Evolutionary conservation across 2,797 vertebrate species (phyloP), one percentile per base, ranked within the genome.

Genomic region (Pseudochirops cupreus): DNA sequence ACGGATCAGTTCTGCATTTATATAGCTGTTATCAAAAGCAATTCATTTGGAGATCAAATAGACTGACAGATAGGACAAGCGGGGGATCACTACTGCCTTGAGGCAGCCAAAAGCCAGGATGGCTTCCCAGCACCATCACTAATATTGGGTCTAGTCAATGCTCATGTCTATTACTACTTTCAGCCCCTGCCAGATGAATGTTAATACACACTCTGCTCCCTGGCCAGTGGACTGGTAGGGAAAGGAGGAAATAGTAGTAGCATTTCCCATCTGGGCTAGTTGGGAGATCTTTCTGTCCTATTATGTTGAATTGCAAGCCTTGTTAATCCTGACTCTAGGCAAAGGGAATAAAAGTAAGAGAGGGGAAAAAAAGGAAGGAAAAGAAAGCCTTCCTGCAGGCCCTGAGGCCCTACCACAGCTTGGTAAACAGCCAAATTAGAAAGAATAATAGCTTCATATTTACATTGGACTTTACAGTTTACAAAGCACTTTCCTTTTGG

Each of bases 1-100:
- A 98, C 97, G 98, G 99, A 99, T 99, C 98, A 97, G 98, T 98
- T 99, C 98, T 99, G 99, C 99, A 99, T 99, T 99, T 99, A 99
- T 99, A 99, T 99, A 99, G 98, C 99, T 99, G 98, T 99, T 99
- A 99, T 99, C 99, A 99, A 99, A 99, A 99, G 99, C 99, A 99
- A 99, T 99, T 99, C 99, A 99, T 99, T 99, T 99, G 99, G 98
- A 99, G 99, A 99, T 99, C 99, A 99, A 99, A 99, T 99, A 99
- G 99, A 99, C 99, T 99, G 99, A 99, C 99, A 99, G 99, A 99
- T 99, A 99, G 99, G 99, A 99, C 99, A 99, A 98, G 99, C 99
- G 98, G 98, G 98, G 98, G 98, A 99, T 99, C 99, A 98, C 98
- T 98, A 97, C 97, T 98, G 99, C 99, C 99, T 99, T 98, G 98